A percentile compares a stretch with the other conserved stretches of the same genome.
phyloP scores from a whole-genome alignment of 2,797 vertebrate genomes.

The Pseudomugil gertrudae region DNA sequence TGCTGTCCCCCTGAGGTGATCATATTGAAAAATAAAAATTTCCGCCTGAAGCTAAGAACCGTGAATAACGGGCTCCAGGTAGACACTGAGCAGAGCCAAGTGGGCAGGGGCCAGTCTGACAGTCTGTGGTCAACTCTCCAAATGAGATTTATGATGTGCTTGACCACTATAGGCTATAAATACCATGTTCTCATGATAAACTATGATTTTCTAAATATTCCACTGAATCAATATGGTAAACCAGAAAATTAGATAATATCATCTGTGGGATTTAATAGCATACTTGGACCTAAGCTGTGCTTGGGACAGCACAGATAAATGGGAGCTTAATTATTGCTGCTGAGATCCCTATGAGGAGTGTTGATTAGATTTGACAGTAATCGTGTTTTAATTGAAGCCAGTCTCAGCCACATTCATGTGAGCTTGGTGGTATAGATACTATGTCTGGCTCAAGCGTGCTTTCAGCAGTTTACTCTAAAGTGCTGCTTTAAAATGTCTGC shows the following conservation, averaged over 20 bases:
- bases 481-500: slow-evolving; percentile 69
- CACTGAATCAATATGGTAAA: slow-evolving; percentile 78
- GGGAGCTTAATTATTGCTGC: slow-evolving; percentile 73
- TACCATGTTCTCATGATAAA: slow-evolving; percentile 73
- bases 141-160: slow-evolving; percentile 71
- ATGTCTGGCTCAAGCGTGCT: slow-evolving; percentile 61
- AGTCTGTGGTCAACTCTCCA: slow-evolving; percentile 57
- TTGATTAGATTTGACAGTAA: slow-evolving; percentile 81
- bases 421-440: slow-evolving; percentile 59
- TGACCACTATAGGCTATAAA: slow-evolving; percentile 72
- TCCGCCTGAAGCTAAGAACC: slow-evolving; percentile 53
- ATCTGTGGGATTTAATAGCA: slow-evolving; percentile 75
- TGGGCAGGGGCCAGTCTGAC: slow-evolving; percentile 44
- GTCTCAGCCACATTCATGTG: slow-evolving; percentile 67
- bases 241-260: slow-evolving; percentile 77
- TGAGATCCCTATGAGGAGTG: slow-evolving; percentile 64
- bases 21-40: slow-evolving; percentile 55
- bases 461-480: slow-evolving; percentile 64
- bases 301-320: slow-evolving; percentile 70
- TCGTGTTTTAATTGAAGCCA: slow-evolving; percentile 82
- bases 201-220: slow-evolving; percentile 77
- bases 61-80: slow-evolving; percentile 67
- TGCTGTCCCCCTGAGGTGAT: slow-evolving; percentile 53
- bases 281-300: slow-evolving; percentile 59
- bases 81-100: slow-evolving; percentile 44